A percentile compares a stretch with the other conserved stretches of the same genome.
Evolutionary conservation across 1,140 invertebrate genomes (phyloP).

Genomic region (Prorops nasuta): DNA sequence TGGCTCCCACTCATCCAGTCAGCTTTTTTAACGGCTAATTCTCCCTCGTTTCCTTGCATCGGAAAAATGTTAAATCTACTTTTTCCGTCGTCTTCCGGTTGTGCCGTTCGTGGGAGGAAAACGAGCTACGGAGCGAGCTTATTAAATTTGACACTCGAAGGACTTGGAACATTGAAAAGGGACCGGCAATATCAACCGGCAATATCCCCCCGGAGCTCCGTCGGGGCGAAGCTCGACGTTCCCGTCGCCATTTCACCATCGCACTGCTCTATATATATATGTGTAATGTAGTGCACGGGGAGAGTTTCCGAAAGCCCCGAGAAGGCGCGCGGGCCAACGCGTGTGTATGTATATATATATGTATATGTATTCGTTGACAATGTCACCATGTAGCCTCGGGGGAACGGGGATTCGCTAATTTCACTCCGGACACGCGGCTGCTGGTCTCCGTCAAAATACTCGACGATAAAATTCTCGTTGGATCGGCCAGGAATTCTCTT

Average conservation of each 20-base stretch:
- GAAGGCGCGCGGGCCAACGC: too few species aligned
- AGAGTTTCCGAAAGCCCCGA: conserved; percentile 37
- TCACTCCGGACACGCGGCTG: conserved; percentile 39
- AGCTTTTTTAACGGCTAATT: too few species aligned
- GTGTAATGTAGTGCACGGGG: conserved; percentile 27
- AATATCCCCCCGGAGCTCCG: too few species aligned
- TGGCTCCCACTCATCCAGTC: too few species aligned
- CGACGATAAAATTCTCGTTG: conserved; percentile 36
- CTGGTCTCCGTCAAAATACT: conserved; percentile 22
- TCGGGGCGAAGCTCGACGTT: too few species aligned
- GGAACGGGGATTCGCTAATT: conserved; percentile 49
- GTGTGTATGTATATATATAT: too few species aligned
- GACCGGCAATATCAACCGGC: conserved; percentile 41
- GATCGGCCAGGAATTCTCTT: conserved; percentile 16
- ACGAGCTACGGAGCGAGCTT: conserved; percentile 33
- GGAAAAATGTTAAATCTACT: neutral
- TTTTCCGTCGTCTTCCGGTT: conserved; percentile 3
- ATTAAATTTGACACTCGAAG: conserved; percentile 57
- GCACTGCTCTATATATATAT: conserved; percentile 15
- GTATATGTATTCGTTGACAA: too few species aligned
- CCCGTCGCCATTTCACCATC: conserved; percentile 11
- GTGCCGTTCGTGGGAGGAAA: conserved; percentile 16
- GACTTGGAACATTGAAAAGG: conserved; percentile 57
- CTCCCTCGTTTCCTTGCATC: neutral
- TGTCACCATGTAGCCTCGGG: too few species aligned